A percentile compares a stretch with the other conserved stretches of the same genome.
These are phyloP conservation scores for Eustalomyia histrio DNA, from an alignment of 2,888 invertebrate genomes.

Conservation along the genomic window DNA sequence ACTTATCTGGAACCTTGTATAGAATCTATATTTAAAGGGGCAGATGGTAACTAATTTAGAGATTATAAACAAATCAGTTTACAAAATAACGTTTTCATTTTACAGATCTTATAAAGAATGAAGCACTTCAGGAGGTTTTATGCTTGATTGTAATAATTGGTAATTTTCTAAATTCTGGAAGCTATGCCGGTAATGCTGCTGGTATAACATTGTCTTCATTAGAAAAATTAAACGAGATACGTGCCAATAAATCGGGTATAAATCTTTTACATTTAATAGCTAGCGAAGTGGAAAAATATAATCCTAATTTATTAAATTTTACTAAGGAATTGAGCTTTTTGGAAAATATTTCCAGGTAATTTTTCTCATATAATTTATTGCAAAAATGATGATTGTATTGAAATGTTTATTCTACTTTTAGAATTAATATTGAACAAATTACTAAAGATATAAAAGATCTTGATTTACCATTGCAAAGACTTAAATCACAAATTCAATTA, in stretches of 20 bases:
- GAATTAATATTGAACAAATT: slow-evolving; percentile 93
- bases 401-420: slow-evolving; percentile 74
- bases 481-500: slow-evolving; percentile 88
- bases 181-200: slow-evolving; percentile 97
- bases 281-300: slow-evolving; percentile 93
- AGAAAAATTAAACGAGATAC: slow-evolving; percentile 94
- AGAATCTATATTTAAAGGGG: slow-evolving; percentile 93
- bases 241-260: slow-evolving; percentile 97
- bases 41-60: slow-evolving; percentile 83
- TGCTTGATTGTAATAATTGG: slow-evolving; percentile 97
- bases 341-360: slow-evolving; percentile 95
- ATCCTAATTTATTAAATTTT: slow-evolving; percentile 89
- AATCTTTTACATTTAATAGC: slow-evolving; percentile 97
- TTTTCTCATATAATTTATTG: not conserved
- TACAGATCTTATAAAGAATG: slow-evolving; percentile 84
- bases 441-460: slow-evolving; percentile 91
- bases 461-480: slow-evolving; percentile 87
- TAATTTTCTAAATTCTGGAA: slow-evolving; percentile 97
- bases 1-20: slow-evolving; percentile 95
- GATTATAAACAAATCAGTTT: not conserved
- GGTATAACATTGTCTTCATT: slow-evolving; percentile 96
- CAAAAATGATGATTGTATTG: not conserved
- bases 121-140: slow-evolving; percentile 90
- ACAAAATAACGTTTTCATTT: not conserved
- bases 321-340: slow-evolving; percentile 90